A percentile compares a stretch with the other conserved stretches of the same genome.
phyloP scores from a whole-genome alignment of 1,140 invertebrate genomes.

The Aphelenchoides besseyi region DNA sequence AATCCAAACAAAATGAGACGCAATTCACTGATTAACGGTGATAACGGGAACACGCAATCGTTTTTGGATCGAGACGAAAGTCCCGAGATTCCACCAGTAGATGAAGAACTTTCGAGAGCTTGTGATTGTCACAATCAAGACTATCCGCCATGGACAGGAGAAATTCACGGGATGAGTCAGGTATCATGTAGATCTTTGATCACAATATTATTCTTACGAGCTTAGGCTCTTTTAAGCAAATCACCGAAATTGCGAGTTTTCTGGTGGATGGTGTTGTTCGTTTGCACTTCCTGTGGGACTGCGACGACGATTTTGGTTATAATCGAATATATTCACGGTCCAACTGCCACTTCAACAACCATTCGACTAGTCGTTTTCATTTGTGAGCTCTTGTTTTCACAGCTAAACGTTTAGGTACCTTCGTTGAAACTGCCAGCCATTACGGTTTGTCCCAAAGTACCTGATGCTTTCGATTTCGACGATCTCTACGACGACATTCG shows the following conservation, averaged over 20 bases:
- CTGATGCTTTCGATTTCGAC: slow-evolving; percentile 56
- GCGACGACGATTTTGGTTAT: slow-evolving; percentile 50
- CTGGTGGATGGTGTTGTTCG: slow-evolving; percentile 53
- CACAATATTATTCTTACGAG: background rate
- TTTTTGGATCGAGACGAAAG: background rate
- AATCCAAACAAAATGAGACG: too few relatives aligned
- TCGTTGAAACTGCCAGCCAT: slow-evolving; percentile 52
- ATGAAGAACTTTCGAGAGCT: background rate
- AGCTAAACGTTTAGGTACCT: slow-evolving; percentile 28
- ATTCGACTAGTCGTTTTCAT: slow-evolving; percentile 43
- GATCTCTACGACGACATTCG: slow-evolving; percentile 48
- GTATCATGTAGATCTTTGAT: slow-evolving; percentile 23
- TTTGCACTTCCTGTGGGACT: slow-evolving; percentile 47
- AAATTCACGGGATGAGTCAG: slow-evolving; percentile 56
- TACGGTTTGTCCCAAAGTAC: slow-evolving; percentile 56
- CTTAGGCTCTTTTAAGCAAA: slow-evolving; percentile 52
- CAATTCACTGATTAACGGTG: background rate
- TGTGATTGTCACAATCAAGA: slow-evolving; percentile 54
- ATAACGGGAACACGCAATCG: background rate
- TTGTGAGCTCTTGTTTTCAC: background rate
- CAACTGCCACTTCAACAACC: slow-evolving; percentile 59
- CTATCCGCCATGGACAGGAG: slow-evolving; percentile 59
- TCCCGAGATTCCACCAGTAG: background rate
- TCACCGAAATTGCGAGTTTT: slow-evolving; percentile 38
- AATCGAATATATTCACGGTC: slow-evolving; percentile 57